These are phyloP conservation scores for Dipus sagitta DNA, from an alignment of 2,797 vertebrate species.

Conservation along the genomic window DNA sequence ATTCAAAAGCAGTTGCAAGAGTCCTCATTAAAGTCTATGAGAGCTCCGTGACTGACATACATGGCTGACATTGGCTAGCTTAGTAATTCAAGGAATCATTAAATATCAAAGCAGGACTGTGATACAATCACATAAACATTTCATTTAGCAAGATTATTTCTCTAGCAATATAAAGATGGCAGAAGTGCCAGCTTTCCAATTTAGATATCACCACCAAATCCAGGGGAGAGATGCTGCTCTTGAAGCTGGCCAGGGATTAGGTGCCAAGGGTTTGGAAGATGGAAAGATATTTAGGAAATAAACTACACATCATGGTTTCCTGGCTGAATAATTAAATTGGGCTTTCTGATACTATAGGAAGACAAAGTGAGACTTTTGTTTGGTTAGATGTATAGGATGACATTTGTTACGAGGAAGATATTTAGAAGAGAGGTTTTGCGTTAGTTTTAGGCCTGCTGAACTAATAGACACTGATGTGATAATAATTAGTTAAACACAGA, in stretches of 20 bases:
- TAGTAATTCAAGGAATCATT: not conserved
- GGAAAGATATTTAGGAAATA: not conserved
- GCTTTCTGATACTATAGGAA: not conserved
- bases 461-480: not conserved
- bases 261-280: not conserved
- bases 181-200: not conserved
- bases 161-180: not conserved
- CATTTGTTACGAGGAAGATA: not conserved
- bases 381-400: fast-evolving
- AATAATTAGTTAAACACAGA: not conserved
- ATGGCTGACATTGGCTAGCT: not conserved
- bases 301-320: not conserved
- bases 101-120: not conserved
- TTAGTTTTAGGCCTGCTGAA: not conserved
- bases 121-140: not conserved
- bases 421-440: not conserved
- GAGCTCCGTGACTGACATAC: not conserved
- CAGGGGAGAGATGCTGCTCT: not conserved
- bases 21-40: not conserved
- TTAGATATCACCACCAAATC: not conserved
- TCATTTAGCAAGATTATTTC: slow-evolving; percentile 32
- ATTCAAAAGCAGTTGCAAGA: not conserved
- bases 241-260: fast-evolving
- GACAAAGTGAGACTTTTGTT: not conserved
- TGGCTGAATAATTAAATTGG: not conserved